Conservation (phyloP, 2,113 vertebrate genomes). For the Pteruthius melanotis region DNA sequence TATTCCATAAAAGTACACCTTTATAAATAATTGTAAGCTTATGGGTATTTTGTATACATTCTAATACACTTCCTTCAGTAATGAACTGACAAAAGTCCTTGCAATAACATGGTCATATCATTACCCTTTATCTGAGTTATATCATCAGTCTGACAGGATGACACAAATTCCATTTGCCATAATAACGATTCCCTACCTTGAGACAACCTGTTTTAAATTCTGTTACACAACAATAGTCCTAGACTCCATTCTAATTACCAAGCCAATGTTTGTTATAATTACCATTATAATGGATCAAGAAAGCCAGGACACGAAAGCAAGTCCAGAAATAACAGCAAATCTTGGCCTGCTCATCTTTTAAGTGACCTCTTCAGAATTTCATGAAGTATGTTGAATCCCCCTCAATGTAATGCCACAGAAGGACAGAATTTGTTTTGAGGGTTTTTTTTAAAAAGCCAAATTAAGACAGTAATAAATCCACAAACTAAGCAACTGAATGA, state of each 20-base stretch:
- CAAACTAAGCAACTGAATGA: neutral
- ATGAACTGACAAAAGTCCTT: neutral
- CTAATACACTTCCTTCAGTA: neutral
- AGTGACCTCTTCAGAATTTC: neutral
- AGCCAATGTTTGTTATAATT: neutral
- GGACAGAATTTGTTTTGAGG: neutral
- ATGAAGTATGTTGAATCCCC: neutral
- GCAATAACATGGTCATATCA: neutral
- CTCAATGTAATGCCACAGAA: neutral
- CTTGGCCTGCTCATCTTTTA: neutral
- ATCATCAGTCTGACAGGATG: slow-evolving; percentile 39
- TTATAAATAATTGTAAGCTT: neutral
- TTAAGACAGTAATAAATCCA: neutral
- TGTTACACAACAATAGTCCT: slow-evolving; percentile 53
- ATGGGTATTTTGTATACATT: neutral
- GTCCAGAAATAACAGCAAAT: neutral
- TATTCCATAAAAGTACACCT: neutral
- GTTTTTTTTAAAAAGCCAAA: neutral
- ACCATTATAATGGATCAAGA: neutral
- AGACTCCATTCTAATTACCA: slow-evolving; percentile 4
- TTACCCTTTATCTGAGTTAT: neutral
- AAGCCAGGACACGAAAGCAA: neutral
- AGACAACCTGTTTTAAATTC: slow-evolving; percentile 47
- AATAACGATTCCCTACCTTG: neutral
- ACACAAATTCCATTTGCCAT: slow-evolving; percentile 49